Conservation (phyloP, 2,113 vertebrate genomes). For the Actenoides hombroni region DNA sequence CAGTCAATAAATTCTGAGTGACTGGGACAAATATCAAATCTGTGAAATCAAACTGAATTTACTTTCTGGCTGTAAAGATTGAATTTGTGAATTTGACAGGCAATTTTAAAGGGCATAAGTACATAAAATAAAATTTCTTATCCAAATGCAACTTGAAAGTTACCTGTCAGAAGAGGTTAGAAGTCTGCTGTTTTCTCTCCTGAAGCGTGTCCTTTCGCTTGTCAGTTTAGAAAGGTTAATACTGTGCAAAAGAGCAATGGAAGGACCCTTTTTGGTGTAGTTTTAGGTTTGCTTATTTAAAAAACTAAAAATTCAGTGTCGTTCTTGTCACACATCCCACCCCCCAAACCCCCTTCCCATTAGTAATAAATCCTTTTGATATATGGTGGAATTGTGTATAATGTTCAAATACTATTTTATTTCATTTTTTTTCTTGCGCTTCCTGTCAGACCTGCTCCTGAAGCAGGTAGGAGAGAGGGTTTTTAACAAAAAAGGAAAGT, state of each 20-base stretch:
- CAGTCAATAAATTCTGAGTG: constrained; percentile 53
- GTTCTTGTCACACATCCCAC: no score
- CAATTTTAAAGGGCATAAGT: constrained; percentile 72
- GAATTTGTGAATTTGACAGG: constrained; percentile 74
- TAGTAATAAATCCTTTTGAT: neutral
- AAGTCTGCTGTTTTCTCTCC: constrained; percentile 77
- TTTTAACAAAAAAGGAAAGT: accelerated
- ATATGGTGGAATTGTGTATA: neutral
- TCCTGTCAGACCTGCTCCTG: neutral
- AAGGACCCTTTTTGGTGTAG: constrained; percentile 76
- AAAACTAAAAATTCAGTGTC: neutral
- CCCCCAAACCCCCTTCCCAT: neutral
- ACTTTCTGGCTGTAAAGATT: constrained; percentile 67
- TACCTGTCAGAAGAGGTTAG: constrained; percentile 90
- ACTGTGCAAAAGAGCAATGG: constrained; percentile 74
- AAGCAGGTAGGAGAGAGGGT: neutral
- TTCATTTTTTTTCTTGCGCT: neutral
- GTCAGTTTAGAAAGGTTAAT: constrained; percentile 91
- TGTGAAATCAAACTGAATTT: constrained; percentile 75
- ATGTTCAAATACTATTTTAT: neutral
- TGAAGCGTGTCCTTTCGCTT: constrained; percentile 81
- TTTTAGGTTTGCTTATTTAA: constrained; percentile 72
- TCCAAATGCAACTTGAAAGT: constrained; percentile 78
- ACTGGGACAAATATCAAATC: constrained; percentile 67
- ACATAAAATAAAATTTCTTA: constrained; percentile 68